phyloP scores from a whole-genome alignment of 2,113 vertebrate genomes.

The Thunnus maccoyii region DNA sequence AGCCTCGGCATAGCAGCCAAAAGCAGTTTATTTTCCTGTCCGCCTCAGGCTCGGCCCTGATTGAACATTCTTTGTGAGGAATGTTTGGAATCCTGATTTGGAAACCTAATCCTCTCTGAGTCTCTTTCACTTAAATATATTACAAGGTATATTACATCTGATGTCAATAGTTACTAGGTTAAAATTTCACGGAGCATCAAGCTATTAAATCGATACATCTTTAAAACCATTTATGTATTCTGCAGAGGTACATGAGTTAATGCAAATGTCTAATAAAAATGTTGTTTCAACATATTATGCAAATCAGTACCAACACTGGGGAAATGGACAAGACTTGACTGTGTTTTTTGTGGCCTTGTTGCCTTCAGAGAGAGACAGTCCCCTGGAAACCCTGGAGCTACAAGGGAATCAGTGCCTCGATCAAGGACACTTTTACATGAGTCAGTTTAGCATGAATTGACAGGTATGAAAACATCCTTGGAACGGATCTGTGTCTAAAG shows the following conservation, averaged over 20 bases:
- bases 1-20: slow-evolving; percentile 28
- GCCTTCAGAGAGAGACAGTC: neutral
- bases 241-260: neutral
- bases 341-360: neutral
- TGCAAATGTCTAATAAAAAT: neutral
- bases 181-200: neutral
- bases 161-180: neutral
- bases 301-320: neutral
- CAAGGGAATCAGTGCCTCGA: neutral
- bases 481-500: no score
- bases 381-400: neutral
- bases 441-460: no score
- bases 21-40: slow-evolving; percentile 70
- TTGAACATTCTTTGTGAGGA: slow-evolving; percentile 78
- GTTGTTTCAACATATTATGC: neutral
- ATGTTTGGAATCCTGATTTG: slow-evolving; percentile 79
- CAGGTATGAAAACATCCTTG: no score
- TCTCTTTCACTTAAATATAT: slow-evolving; percentile 24
- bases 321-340: neutral
- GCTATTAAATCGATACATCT: neutral
- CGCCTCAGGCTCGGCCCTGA: slow-evolving; percentile 43
- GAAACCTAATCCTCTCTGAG: slow-evolving; percentile 53
- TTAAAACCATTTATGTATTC: neutral
- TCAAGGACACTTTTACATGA: slow-evolving; percentile 5
- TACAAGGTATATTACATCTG: neutral